Base-by-base conservation (phyloP, 2,113 vertebrate species). In the Manacus vitellinus region DNA sequence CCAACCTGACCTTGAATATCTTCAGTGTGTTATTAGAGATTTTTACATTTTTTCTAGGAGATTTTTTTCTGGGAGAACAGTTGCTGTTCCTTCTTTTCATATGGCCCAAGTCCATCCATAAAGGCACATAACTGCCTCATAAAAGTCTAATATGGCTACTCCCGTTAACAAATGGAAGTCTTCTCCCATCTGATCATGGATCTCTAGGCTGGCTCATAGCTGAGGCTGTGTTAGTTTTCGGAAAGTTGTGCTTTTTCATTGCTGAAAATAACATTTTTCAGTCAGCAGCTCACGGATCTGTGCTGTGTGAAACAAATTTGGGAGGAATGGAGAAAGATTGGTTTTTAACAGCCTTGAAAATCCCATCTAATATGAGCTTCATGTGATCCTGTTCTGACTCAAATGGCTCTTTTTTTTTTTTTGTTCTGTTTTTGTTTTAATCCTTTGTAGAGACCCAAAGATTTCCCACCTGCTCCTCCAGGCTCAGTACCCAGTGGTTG, bases 401-500 rank as follows among this genome's bases (percentile, higher is more conserved):
- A 22, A 23, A 2, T 5, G 39, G 15, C 51, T 80, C 27, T 2
- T 74, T 78, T 41, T 47, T 8, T 8, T 27, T 13, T 9, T 28
- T 9, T 72, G n/a, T 18, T 56, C 5, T 62, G 25, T 21, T 21
- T 21, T 49, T 73, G 12, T 65, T 89, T 58, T 37, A 37, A 91
- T 56, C 49, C 25, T 0, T 56, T 93, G 28, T 68, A 99, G 99
- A 88, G 99, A 99, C 80, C 92, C 98, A 47, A 98, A 98, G 96
- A 95, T 99, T 80, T 96, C 97, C 85, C 97, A 93, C 7, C 97
- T 99, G 35, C 98, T 99, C 3, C 98, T 99, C 46, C 98, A 98
- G 97, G 98, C 99, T 3, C 99, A 98, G 92, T 99, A 99, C 90
- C 99, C 99, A 0, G 99, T 99, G 92, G 97, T 99, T 88, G 99